Conservation (phyloP, 1,140 invertebrate species). For the Dysdera silvatica region DNA sequence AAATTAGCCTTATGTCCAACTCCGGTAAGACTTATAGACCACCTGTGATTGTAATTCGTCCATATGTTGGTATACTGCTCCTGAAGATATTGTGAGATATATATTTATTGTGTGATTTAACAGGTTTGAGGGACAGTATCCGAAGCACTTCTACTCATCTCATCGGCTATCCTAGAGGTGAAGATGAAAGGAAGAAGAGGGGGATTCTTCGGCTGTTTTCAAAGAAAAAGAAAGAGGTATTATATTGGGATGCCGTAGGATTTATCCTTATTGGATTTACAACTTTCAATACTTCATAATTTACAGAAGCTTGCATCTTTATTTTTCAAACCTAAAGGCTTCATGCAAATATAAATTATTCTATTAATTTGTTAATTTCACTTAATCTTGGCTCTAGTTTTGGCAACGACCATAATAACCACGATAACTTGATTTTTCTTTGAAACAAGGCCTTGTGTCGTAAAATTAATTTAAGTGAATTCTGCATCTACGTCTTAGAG, state of each 20-base stretch:
- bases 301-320: too few relatives aligned
- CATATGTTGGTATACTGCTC: neutral
- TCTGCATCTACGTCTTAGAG: too few relatives aligned
- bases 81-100: neutral
- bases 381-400: neutral
- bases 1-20: constrained; percentile 31
- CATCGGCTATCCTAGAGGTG: constrained; percentile 7
- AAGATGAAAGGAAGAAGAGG: constrained; percentile 24
- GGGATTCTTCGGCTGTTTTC: constrained; percentile 13
- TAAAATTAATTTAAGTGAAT: too few relatives aligned
- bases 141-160: constrained; percentile 15
- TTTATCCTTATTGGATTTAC: neutral
- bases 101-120: neutral
- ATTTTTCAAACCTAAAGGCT: too few relatives aligned
- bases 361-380: neutral
- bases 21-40: constrained; percentile 13
- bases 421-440: too few relatives aligned
- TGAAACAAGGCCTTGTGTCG: too few relatives aligned
- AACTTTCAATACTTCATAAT: too few relatives aligned
- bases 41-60: neutral
- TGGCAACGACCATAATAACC: neutral
- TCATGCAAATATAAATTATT: neutral
- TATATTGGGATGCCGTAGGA: neutral
- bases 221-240: constrained; percentile 18
- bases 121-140: constrained; percentile 24